phyloP scores from a whole-genome alignment of 2,797 vertebrate species.

The Xiphorhynchus erythropygius region DNA sequence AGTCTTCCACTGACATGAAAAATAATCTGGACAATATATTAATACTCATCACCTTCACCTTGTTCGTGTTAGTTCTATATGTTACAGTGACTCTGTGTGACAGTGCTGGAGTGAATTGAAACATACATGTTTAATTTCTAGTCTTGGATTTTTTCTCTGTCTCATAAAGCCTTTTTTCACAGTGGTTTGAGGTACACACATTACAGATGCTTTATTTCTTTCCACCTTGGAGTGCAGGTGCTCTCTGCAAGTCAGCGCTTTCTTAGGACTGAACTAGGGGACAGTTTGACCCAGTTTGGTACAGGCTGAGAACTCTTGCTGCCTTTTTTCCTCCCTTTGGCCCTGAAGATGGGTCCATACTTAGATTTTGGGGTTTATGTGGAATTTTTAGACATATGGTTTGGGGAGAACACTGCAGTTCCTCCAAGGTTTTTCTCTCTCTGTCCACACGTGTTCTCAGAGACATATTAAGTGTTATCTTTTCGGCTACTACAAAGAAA shows the following conservation, averaged over 20 bases:
- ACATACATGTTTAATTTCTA: neutral
- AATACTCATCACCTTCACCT: rapidly evolving
- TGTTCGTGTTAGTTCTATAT: rapidly evolving
- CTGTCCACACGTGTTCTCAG: rapidly evolving
- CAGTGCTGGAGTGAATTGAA: neutral
- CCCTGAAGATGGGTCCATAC: rapidly evolving
- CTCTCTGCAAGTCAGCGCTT: neutral
- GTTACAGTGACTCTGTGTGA: neutral
- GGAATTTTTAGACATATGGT: rapidly evolving
- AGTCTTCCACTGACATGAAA: neutral
- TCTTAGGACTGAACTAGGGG: rapidly evolving
- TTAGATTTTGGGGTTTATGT: rapidly evolving
- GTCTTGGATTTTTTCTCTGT: neutral
- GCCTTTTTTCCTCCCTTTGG: neutral
- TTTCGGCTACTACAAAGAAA: neutral
- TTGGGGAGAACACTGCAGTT: rapidly evolving
- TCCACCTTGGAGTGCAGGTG: neutral
- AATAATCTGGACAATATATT: neutral
- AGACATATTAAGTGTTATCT: neutral
- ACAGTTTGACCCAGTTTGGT: neutral
- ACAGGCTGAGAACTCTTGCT: neutral
- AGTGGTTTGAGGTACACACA: rapidly evolving
- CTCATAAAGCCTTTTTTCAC: neutral
- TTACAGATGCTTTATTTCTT: neutral
- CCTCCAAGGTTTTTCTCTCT: too few species aligned